Evolutionary conservation across 2,113 vertebrate species (phyloP), one percentile per base, ranked within the genome.

Genomic region (Erpornis zantholeuca): DNA sequence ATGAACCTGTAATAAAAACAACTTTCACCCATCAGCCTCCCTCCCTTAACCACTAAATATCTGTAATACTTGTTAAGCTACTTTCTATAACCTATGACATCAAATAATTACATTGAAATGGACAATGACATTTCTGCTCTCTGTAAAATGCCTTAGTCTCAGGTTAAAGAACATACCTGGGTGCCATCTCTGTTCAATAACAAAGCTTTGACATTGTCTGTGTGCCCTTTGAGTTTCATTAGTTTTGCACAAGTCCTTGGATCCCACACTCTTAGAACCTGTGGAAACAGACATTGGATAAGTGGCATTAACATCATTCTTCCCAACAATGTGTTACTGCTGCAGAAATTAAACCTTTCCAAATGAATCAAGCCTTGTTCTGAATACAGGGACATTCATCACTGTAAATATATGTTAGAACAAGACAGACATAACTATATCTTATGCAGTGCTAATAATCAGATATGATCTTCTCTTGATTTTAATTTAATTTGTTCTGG

Each of bases 211-310:
- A 99, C 99, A 1, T 99, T 99, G 97, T 99, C 99, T 0, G 99
- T 99, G 98, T 99, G 99, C 20, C 99, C 99, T 97, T 99, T 99
- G 28, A 99, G 98, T 97, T 99, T 99, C 99, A 99, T 99, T 25
- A 99, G 98, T 69, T 99, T 99, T 69, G 99, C 99, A 94, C 99
- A 99, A 38, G 99, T 99, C 86, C 99, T 98, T 8, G 99, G 99
- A 96, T 99, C 99, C 99, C 99, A 99, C 33, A 99, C 99, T 94
- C 99, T 98, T 65, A 99, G 97, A 77, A 99, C 99, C 99, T 99
- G 76, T 6, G 8, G 21, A 73, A 73, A 53, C 0, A 84, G 52
- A 66, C 5, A 79, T 28, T n/a, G 33, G 56, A 60, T 20, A 92
- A 65, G 9, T 44, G 20, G 22, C 17, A 71, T 75, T 70, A 63